phyloP scores from a whole-genome alignment of 2,888 invertebrate genomes.

The Pristionchus exspectatus region DNA sequence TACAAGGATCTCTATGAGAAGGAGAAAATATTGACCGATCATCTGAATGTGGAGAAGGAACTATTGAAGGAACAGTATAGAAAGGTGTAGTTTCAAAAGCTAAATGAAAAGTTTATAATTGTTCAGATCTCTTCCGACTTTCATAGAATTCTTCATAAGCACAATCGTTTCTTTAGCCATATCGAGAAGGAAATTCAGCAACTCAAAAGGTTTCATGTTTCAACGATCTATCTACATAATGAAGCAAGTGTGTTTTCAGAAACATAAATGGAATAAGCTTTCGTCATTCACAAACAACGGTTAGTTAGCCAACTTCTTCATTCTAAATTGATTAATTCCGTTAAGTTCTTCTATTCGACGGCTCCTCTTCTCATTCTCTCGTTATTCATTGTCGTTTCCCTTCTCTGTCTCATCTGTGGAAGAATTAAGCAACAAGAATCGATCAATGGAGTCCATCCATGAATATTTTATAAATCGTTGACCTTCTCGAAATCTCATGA shows the following conservation, averaged over 20 bases:
- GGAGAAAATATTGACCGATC: neutral
- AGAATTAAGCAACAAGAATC: constrained; percentile 2
- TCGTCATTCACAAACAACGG: neutral
- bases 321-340: neutral
- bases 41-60: neutral
- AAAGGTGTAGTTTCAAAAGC: neutral
- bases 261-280: neutral
- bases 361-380: constrained; percentile 25
- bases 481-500: no score
- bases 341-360: neutral
- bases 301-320: neutral
- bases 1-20: constrained; percentile 13
- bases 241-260: neutral
- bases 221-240: neutral
- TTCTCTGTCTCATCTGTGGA: constrained; percentile 27
- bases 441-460: neutral
- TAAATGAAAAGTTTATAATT: neutral
- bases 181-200: neutral
- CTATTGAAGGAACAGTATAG: neutral
- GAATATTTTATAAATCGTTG: no score
- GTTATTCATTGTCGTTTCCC: neutral
- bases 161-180: neutral
- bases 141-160: neutral
- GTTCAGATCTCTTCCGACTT: neutral
- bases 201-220: neutral